Evolutionary conservation across 2,888 invertebrate species (phyloP), one percentile per base, ranked within the genome.

Genomic region (Ditula angustiorana): DNA sequence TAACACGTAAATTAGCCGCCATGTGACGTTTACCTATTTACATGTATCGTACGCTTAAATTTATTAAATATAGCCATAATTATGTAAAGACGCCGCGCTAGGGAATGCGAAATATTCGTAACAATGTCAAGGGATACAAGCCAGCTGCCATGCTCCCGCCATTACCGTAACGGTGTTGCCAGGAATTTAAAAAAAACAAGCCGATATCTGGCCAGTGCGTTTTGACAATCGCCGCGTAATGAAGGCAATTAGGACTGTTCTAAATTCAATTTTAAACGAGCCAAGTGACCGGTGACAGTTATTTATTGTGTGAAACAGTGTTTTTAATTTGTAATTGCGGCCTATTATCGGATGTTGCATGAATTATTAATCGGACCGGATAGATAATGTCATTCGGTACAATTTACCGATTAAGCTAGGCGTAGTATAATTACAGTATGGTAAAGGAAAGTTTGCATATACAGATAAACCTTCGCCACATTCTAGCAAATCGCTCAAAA

Each of bases 221-320:
- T 63, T 58, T 63, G 57, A 63, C 57, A 53, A 64, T 47, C 58
- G 59, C 46, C 59, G 64, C 46, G n/a, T 58, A 64, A 64, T 64
- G 35, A 64, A 35, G 46, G 46, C 59, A 59, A 64, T 64, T 64
- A 64, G 46, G 46, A 55, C 46, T 28, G 59, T 52, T 64, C 59
- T 53, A 64, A 59, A 59, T 64, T 64, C 46, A 64, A 53, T 64
- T 64, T 46, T 35, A 59, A 64, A 53, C 24, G 41, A 26, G 55
- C 41, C 41, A 47, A 57, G 35, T 44, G 44, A 50, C 41, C 44
- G 30, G 23, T 37, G 41, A 41, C 57, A 33, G 50, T 52, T 64
- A 64, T 64, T 64, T 64, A 59, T 53, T 47, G 64, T 64, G 64
- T 64, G 64, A 64, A 64, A 64, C 64, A 21, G 64, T 53, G 53